Evolutionary conservation across 1,140 invertebrate genomes (phyloP), one percentile per base, ranked within the genome.

Genomic region (Drosophila navojoa): DNA sequence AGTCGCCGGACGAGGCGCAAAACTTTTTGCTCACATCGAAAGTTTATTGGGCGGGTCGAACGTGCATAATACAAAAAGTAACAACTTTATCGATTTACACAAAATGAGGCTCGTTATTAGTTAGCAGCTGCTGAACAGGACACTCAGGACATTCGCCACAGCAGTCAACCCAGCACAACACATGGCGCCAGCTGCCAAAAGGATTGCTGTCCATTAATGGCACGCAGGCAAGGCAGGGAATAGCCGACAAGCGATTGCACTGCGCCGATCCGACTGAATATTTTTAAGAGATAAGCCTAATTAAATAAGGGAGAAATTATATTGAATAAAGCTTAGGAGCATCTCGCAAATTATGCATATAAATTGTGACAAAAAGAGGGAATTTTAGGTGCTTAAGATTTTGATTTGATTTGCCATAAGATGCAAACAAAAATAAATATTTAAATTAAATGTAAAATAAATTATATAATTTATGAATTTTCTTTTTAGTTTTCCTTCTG

Each of bases 51-150:
- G 25, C 40, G 64, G 64, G 64, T 42, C 44, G 58, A 19, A 66
- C 61, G 68, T 66, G 73, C 57, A 61, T 61, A 73, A 68, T 68
- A 69, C 53, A 62, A 69, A 38, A 62, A 72, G 76, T 79, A 79
- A 77, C 79, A 87, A 89, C 84, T 87, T 87, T 87, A 89, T 87
- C 84, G 84, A 87, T 87, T 87, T 81, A 71, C 73, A 80, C 79
- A 72, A 84, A 84, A 84, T 89, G 82, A 84, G 79, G 73, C 82
- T 87, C 77, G 79, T 84, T 84, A 89, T 89, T 89, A 87, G 81
- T 78, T 86, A 55, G 49, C 47, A 61, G 66, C 57, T 62, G 64
- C 19, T 49, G 44, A 27, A 22, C 50, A 40, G 22, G 59, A 58
- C 55, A 58, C 55, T 45, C 25, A 35, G 54, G 50, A 68, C 64